Base-by-base conservation (phyloP, 2,113 vertebrate genomes). In the Platycercus adscitus region DNA sequence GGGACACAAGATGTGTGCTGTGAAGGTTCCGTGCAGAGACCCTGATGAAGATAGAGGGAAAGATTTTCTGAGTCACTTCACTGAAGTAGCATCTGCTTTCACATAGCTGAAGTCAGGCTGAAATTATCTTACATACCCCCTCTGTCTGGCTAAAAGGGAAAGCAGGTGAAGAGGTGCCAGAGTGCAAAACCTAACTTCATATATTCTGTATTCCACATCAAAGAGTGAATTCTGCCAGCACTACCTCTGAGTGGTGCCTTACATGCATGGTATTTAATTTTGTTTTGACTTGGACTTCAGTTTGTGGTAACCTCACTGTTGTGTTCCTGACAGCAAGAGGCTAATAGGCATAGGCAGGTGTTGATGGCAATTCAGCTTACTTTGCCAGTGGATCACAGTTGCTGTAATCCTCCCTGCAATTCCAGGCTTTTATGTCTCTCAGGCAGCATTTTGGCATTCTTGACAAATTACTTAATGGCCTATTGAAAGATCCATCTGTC, bases 191-290 rank as follows among this genome's bases (percentile, higher is more conserved):
- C 4, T 17, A 39, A 19, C 44, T 29, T 10, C 17, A 8, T 5
- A 0, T 41, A 26, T 47, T 76, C 63, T 23, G 0, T 31, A 10
- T 19, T 83, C 17, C 11, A 2, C 44, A 26, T 20, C 9, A 1
- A 31, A 50, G 18, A 18, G 47, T 46, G 44, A 83, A 6, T 41
- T 41, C 41, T 77, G 71, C 47, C 78, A 60, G 39, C 70, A 50
- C 10, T 35, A 25, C 37, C 53, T 44, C 0, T 2, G 33, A 35
- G 29, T 2, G 4, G 44, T 35, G 28, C 31, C 53, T 33, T 43
- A 1, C 15, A 1, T 33, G 26, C 1, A 1, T 9, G 47, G 37
- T 6, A 1, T n/a, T 63, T 43, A 0, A 8, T 69, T 76, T 58
- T 13, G 17, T 49, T 69, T 28, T 10, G 49, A 21, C 31, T 44